Evolutionary conservation across 2,797 vertebrate genomes (phyloP).

Genomic region (Gadopsis bispinosus): DNA sequence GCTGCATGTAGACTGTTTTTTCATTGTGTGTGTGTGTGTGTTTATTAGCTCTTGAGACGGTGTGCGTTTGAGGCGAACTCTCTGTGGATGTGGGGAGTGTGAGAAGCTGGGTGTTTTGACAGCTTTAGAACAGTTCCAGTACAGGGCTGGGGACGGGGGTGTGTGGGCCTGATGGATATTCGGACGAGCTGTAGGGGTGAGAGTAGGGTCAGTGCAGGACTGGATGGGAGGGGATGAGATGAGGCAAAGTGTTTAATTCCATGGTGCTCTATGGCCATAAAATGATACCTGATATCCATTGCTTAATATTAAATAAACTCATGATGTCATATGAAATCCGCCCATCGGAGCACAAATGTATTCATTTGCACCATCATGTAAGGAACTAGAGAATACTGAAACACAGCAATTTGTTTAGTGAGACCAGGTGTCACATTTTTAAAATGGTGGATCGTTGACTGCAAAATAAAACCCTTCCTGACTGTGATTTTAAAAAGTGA

Average conservation of each 20-base stretch:
- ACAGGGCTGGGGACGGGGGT: constrained; percentile 68
- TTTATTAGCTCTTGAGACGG: constrained; percentile 48
- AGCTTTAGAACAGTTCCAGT: constrained; percentile 80
- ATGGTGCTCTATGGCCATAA: constrained; percentile 32
- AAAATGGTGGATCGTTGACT: background rate
- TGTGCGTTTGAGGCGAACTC: constrained; percentile 67
- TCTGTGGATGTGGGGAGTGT: constrained; percentile 73
- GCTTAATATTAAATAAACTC: constrained; percentile 33
- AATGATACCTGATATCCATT: constrained; percentile 38
- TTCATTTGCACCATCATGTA: constrained; percentile 12
- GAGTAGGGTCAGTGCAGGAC: constrained; percentile 61
- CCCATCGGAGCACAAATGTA: background rate
- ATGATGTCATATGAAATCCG: constrained; percentile 29
- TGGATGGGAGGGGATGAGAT: constrained; percentile 50
- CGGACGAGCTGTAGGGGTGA: constrained; percentile 58
- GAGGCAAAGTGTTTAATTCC: constrained; percentile 36
- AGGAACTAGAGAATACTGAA: constrained; percentile 19
- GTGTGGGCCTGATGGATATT: constrained; percentile 66
- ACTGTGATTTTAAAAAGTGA: constrained; percentile 4
- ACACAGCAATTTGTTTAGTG: background rate
- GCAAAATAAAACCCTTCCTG: background rate
- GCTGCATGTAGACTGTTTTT: constrained; percentile 62
- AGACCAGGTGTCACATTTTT: constrained; percentile 7
- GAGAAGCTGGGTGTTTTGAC: constrained; percentile 84
- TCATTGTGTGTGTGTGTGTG: constrained; percentile 39